Base-by-base conservation (phyloP, 2,888 invertebrate genomes). In the Cremastinae sp. region DNA sequence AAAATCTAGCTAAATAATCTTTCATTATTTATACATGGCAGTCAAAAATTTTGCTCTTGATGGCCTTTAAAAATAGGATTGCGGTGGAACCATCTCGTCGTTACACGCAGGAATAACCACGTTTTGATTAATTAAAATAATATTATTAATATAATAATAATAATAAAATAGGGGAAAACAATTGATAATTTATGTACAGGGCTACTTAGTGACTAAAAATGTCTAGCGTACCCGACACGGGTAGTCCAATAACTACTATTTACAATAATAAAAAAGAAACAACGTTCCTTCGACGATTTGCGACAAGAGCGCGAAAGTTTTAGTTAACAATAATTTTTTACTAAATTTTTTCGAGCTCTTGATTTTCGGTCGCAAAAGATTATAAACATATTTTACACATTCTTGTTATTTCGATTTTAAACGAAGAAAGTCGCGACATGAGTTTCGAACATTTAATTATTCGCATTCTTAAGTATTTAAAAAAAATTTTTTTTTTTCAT, bases 141-240 rank as follows among this genome's bases (percentile, higher is more conserved):
- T 45, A 71, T 65, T 35, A 71, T 37, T 41, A 75, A 41, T 56
- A 58, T 18, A 56, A 72, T 41, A 45, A 45, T 41, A 41, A 59
- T 20, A 37, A 49, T 8, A 35, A 72, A 45, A 65, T 28, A 56
- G 37, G 59, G 45, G 43, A 61, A 66, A 76, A 78, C 70, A 74
- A 74, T 75, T 77, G 59, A 78, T 79, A 76, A 73, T 74, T 78
- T 80, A 81, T 85, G 71, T 85, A 85, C 85, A 85, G 69, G 80
- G 58, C 82, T 79, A 78, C 83, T 84, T 85, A 85, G 55, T 68
- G 49, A 49, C 74, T 83, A 83, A 70, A 39, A 61, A 73, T 70
- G 66, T 51, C 69, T 73, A 55, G 55, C 59, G 41, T 71, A 77
- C 78, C 76, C 71, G 71, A 74, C 74, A 51, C 74, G 78, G 71